Evolutionary conservation across 2,797 vertebrate genomes (phyloP).

Genomic region (Anas bernieri): DNA sequence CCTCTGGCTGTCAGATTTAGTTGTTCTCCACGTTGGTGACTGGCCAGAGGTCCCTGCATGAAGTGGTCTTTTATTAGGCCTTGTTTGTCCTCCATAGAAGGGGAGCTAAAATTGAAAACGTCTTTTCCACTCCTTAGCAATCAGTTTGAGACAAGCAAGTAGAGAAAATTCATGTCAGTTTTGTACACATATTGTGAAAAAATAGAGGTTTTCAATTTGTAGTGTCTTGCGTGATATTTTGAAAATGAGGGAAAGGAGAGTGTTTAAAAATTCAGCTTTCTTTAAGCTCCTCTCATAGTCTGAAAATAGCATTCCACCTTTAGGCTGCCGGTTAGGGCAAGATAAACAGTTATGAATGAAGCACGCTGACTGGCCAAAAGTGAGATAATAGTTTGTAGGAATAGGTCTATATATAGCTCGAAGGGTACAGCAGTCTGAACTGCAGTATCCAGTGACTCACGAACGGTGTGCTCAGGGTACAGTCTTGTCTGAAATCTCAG

Average conservation of each 20-base stretch:
- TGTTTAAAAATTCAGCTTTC: not conserved
- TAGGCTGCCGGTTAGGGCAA: not conserved
- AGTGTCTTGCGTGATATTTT: not conserved
- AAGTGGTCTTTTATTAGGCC: not conserved
- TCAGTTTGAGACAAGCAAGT: not conserved
- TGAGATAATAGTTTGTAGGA: slow-evolving; percentile 24
- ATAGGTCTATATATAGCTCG: slow-evolving; percentile 27
- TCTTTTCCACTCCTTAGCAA: not conserved
- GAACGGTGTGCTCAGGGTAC: not conserved
- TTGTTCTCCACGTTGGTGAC: not conserved
- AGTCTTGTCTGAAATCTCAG: not conserved
- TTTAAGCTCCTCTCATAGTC: not conserved
- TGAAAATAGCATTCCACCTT: slow-evolving; percentile 20
- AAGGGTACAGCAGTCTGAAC: not conserved
- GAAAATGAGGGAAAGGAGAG: not conserved
- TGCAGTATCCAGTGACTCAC: not conserved
- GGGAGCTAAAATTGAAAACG: not conserved
- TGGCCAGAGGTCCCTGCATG: not conserved
- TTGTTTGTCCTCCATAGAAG: not conserved
- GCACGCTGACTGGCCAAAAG: not conserved
- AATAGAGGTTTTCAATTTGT: not conserved
- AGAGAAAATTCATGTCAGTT: not conserved
- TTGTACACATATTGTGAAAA: not conserved
- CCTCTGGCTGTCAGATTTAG: not conserved
- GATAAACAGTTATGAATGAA: slow-evolving; percentile 28